Percentiles rank a stretch among this genome's conserved stretches.
phyloP scores from a whole-genome alignment of 2,888 invertebrate genomes.

The Volucella inanis region DNA sequence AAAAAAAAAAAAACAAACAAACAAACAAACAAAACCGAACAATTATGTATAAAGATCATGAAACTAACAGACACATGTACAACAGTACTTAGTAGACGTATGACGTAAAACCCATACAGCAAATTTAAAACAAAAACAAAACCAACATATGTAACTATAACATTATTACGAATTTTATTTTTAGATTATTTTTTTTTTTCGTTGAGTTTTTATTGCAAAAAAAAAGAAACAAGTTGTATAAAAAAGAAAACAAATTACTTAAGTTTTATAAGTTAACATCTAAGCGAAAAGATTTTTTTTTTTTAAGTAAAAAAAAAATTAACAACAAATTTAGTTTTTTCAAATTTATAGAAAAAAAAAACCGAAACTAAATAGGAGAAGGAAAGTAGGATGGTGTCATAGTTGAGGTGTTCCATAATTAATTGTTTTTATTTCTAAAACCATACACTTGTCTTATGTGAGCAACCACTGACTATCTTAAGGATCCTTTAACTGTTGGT shows the following conservation, averaged over 20 bases:
- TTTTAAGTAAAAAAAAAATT: not conserved
- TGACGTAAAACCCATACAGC: conserved; percentile 41
- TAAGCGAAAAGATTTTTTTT: conserved; percentile 3
- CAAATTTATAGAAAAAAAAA: not conserved
- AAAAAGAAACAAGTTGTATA: not conserved
- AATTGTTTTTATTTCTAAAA: too few relatives aligned
- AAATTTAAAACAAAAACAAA: conserved; percentile 24
- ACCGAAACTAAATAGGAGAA: not conserved
- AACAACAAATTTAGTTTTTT: not conserved
- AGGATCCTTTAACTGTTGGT: too few relatives aligned
- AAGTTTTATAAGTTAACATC: conserved; percentile 18
- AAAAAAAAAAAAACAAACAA: conserved; percentile 32
- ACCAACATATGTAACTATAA: conserved; percentile 20
- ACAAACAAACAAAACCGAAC: conserved; percentile 49
- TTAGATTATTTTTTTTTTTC: conserved; percentile 18
- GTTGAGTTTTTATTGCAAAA: conserved; percentile 18
- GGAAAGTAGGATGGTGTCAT: not conserved
- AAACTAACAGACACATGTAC: conserved; percentile 47
- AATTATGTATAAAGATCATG: conserved; percentile 56
- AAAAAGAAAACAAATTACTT: conserved; percentile 16
- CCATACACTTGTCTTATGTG: too few relatives aligned
- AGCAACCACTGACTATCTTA: too few relatives aligned
- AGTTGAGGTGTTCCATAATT: too few relatives aligned
- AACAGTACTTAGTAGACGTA: conserved; percentile 69
- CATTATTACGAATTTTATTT: conserved; percentile 57